A percentile compares a stretch with the other conserved stretches of the same genome.
Conservation (phyloP, 2,797 vertebrate species). For the Oceanodroma leucorhoa region DNA sequence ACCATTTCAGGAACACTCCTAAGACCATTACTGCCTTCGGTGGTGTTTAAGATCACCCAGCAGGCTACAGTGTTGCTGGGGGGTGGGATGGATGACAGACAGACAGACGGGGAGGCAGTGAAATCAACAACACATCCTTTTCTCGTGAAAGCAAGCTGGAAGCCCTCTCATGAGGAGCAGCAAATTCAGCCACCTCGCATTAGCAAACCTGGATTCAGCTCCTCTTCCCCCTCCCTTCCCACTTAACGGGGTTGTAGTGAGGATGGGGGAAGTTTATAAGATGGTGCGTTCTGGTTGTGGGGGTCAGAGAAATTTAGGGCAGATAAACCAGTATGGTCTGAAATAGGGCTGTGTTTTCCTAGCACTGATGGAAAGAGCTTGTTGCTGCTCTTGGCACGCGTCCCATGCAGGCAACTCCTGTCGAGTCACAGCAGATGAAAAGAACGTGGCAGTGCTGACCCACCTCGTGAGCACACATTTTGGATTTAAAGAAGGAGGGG, state of each 20-base stretch:
- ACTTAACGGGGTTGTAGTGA: neutral
- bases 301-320: neutral
- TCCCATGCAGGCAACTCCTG: neutral
- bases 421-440: neutral
- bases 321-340: neutral
- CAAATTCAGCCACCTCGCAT: neutral
- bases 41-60: neutral
- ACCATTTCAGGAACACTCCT: neutral
- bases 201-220: neutral
- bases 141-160: neutral
- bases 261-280: neutral
- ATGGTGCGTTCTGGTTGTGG: neutral
- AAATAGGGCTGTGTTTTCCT: neutral
- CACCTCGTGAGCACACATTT: fast-evolving
- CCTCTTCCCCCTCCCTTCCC: neutral
- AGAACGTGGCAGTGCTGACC: neutral
- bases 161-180: neutral
- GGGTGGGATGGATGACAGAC: neutral
- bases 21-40: neutral
- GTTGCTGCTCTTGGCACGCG: neutral
- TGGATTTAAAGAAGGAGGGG: neutral
- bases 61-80: neutral
- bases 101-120: neutral
- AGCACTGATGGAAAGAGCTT: neutral
- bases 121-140: neutral